These are phyloP conservation scores for Nothura maculosa DNA, from an alignment of 2,797 vertebrate species.

Conservation along the genomic window DNA sequence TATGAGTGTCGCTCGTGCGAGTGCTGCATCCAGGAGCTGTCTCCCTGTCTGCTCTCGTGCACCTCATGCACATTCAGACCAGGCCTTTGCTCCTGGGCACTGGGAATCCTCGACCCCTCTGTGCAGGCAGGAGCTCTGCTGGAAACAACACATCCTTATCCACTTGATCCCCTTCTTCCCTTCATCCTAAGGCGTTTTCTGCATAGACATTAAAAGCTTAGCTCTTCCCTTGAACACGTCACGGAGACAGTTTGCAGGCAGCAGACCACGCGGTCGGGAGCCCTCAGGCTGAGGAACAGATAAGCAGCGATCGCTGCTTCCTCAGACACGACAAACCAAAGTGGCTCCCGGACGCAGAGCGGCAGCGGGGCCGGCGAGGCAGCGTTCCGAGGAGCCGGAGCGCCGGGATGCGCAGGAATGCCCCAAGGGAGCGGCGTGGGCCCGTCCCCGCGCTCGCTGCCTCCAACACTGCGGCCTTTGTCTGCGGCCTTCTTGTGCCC, in stretches of 20 bases:
- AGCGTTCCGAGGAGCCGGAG: not conserved
- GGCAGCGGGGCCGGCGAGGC: not conserved
- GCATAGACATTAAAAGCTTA: not conserved
- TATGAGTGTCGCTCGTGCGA: not conserved
- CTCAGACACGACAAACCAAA: not conserved
- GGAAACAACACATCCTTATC: not conserved
- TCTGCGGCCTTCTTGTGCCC: constrained; percentile 65
- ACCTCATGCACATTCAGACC: accelerated
- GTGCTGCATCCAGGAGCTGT: not conserved
- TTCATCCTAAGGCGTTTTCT: not conserved
- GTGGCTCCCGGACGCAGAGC: not conserved
- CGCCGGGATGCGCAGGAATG: not conserved
- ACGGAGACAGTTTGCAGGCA: accelerated
- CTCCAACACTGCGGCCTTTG: constrained; percentile 79
- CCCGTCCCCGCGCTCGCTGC: constrained; percentile 68
- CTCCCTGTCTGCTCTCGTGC: accelerated
- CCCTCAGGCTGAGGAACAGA: not conserved
- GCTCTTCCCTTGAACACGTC: not conserved
- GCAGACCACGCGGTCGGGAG: not conserved
- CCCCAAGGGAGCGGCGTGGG: constrained; percentile 63
- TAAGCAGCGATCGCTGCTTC: accelerated
- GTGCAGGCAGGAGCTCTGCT: not conserved
- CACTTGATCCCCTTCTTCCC: not conserved
- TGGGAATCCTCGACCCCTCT: not conserved
- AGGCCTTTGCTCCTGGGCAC: not conserved